Base-by-base conservation (phyloP, 2,888 invertebrate genomes). In the Cyclophora punctaria region DNA sequence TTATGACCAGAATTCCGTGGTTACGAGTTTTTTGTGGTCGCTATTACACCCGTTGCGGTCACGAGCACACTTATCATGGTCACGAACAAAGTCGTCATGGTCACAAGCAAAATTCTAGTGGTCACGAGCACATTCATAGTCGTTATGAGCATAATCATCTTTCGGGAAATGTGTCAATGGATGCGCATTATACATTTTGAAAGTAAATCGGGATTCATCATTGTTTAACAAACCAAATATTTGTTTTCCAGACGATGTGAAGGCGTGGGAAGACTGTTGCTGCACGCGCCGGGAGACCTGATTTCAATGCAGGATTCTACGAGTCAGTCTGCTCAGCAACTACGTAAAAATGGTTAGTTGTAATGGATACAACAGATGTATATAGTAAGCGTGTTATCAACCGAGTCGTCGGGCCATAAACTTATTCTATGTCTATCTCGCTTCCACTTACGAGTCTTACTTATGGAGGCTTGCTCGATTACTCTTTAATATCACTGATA, bases 231-330 rank as follows among this genome's bases (percentile, higher is more conserved):
- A 20, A 20, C 20, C 20, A 20, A 20, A 20, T 20, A 20, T 20
- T 20, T 20, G 20, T 20, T 20, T 20, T 45, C 2, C 55, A 89
- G 93, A 60, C 90, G 95, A 66, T 96, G 96, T 72, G 96, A 96
- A 80, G 96, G 96, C 0, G 96, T 96, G 0, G 96, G 96, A 0
- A 90, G 93, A 57, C 83, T 96, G 48, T 81, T 96, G 42, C 83
- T 96, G 3, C 90, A 96, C 53, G 93, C 94, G 61, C 96, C 95
- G 0, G 96, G 95, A 0, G 96, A 96, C 71, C 89, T 93, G n/a
- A 93, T 96, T 59, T 93, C 93, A 41, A 96, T 96, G 91, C 89
- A 78, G 66, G 90, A 82, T 41, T 84, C 87, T 3, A 85, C 85
- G 0, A 70, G 79, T 80, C 87, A 85, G 57, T 78, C 85, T 4